Evolutionary conservation across 2,888 invertebrate species (phyloP), one percentile per base, ranked within the genome.

Genomic region (Apamea crenata): DNA sequence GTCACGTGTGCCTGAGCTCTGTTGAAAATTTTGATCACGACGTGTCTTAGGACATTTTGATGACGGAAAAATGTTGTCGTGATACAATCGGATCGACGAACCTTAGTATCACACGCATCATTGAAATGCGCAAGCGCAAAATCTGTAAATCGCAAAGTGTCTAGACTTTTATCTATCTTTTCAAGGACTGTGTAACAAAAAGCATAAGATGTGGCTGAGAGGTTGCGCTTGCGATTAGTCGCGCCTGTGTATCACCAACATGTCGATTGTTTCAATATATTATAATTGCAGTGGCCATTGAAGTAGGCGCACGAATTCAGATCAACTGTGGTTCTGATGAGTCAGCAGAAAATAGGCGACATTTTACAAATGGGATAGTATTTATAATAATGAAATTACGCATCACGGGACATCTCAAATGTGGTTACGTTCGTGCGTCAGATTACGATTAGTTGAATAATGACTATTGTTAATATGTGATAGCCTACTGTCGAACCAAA

Each of bases 81-180:
- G 93, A 93, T 92, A 93, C 91, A 87, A 93, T 91, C 92, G 86
- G 96, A 95, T 93, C 96, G 94, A 94, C 96, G 96, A 96, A 96
- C 96, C 92, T 92, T 88, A 89, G 92, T 88, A 93, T 94, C 94
- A 91, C 94, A 95, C 93, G 93, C 93, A 95, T 95, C 94, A 96
- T 96, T 96, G 93, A 93, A 94, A 96, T 96, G 95, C 96, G 94
- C 94, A 92, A 92, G 92, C 95, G 94, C 95, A 94, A 94, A 95
- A 95, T 96, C 94, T 94, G 94, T 93, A 95, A 96, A 96, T 95
- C 93, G 93, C 93, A 94, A 94, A 93, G 87, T 90, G 96, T 95
- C 96, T 96, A 96, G 96, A 95, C 95, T 94, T 93, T 93, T 94
- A 93, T 94, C 91, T 91, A 93, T 93, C 90, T 91, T 92, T 93